Evolutionary conservation across 1,140 invertebrate species (phyloP).

Genomic region (Pantala flavescens): DNA sequence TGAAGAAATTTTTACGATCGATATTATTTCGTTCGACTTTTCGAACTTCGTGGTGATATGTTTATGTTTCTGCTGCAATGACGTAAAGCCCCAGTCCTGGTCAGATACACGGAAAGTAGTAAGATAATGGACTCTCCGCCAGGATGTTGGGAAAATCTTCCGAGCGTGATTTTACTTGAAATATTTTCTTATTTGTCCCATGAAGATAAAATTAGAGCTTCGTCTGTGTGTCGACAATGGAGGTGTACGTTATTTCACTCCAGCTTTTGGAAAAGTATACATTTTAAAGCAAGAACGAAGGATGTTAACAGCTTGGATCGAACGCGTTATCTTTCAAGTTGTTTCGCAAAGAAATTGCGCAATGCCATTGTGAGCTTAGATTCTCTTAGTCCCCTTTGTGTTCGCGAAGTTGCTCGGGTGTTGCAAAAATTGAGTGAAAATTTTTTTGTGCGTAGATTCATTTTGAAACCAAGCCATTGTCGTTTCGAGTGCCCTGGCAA

Average conservation of each 20-base stretch:
- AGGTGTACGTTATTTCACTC: conserved; percentile 49
- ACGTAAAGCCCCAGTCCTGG: background rate
- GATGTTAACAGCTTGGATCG: conserved; percentile 35
- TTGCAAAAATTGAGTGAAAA: conserved; percentile 26
- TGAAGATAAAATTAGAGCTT: conserved; percentile 44
- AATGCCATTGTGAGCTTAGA: conserved; percentile 36
- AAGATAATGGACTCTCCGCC: background rate
- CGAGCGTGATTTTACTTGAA: conserved; percentile 50
- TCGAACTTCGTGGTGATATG: background rate
- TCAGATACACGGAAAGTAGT: background rate
- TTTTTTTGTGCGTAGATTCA: conserved; percentile 31
- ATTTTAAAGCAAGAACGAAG: conserved; percentile 33
- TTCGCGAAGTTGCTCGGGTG: conserved; percentile 29
- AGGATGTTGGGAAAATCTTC: conserved; percentile 43
- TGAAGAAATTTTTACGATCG: too few species aligned
- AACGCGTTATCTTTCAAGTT: conserved; percentile 33
- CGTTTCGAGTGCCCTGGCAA: conserved; percentile 25
- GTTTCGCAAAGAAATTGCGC: conserved; percentile 36
- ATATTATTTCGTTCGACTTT: too few species aligned
- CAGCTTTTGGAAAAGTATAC: conserved; percentile 43
- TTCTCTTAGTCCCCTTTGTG: conserved; percentile 32
- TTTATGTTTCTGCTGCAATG: background rate
- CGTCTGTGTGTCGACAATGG: conserved; percentile 51
- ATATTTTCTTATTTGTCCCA: conserved; percentile 48
- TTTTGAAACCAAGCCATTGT: conserved; percentile 34